Evolutionary conservation across 2,113 vertebrate genomes (phyloP).

Genomic region (Equus przewalskii): DNA sequence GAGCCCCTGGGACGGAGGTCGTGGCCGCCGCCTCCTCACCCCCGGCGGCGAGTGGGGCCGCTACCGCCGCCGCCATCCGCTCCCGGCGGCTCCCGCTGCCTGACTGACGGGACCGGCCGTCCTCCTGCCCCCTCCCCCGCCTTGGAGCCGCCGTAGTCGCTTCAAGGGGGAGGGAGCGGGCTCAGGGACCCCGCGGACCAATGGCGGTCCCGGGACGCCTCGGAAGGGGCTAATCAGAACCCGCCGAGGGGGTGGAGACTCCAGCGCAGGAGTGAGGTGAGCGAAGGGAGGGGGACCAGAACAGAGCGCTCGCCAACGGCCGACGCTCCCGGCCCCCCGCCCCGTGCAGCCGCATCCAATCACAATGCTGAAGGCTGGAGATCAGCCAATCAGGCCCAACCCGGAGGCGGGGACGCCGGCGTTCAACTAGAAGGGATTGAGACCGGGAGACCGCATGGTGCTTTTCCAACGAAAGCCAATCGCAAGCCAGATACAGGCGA

Average conservation of each 20-base stretch:
- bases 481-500: background rate
- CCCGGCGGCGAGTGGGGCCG: constrained; percentile 85
- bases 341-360: constrained; percentile 68
- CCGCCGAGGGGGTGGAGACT: background rate
- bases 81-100: constrained; percentile 70
- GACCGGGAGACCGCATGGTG: background rate
- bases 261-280: background rate
- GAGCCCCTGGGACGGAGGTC: constrained; percentile 85
- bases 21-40: constrained; percentile 88
- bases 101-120: constrained; percentile 75
- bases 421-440: background rate
- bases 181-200: constrained; percentile 4
- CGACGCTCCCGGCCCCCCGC: background rate
- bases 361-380: background rate
- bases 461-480: constrained; percentile 5
- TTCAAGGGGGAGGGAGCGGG: background rate
- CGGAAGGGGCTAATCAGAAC: constrained; percentile 69
- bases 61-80: constrained; percentile 80
- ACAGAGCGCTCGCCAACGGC: constrained; percentile 68
- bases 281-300: constrained; percentile 63
- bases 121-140: constrained; percentile 66
- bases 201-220: constrained; percentile 58
- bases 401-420: constrained; percentile 52
- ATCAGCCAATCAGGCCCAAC: constrained; percentile 65
- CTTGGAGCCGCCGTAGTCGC: constrained; percentile 71